Evolutionary conservation across 37 sponge, comb jelly and placozoan species (phyloP).

Genomic region (Cladorhizidae sp.): DNA sequence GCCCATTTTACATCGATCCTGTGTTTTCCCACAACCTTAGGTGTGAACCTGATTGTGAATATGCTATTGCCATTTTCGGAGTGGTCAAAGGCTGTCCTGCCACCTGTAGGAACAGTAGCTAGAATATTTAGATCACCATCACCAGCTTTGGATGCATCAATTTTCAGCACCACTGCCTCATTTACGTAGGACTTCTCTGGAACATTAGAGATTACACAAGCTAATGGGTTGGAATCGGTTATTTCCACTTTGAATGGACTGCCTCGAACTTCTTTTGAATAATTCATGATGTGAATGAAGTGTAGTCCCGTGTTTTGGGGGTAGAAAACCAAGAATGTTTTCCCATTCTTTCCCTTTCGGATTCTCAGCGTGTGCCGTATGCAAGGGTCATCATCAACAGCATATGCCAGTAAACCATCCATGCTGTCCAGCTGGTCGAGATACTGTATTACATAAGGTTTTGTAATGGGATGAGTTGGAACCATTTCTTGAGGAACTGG

Average conservation of each 20-base stretch:
- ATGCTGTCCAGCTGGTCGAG: constrained; percentile 11
- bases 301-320: constrained; percentile 30
- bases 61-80: constrained; percentile 33
- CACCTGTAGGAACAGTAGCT: constrained; percentile 27
- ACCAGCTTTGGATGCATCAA: constrained; percentile 58
- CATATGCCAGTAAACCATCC: constrained; percentile 41
- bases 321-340: constrained; percentile 5
- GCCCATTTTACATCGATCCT: constrained; percentile 41
- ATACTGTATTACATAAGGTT: constrained; percentile 32
- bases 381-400: constrained; percentile 38
- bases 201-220: constrained; percentile 25
- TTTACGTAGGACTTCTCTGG: constrained; percentile 23
- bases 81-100: background rate
- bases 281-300: constrained; percentile 35
- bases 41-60: constrained; percentile 42
- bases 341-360: constrained; percentile 12
- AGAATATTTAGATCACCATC: constrained; percentile 32
- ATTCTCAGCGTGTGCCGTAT: constrained; percentile 29
- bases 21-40: constrained; percentile 52
- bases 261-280: constrained; percentile 50
- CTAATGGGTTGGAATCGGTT: constrained; percentile 10
- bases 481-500: background rate
- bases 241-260: constrained; percentile 77
- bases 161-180: constrained; percentile 26
- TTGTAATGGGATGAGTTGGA: constrained; percentile 1